Evolutionary conservation across 2,888 invertebrate species (phyloP), one percentile per base, ranked within the genome.

Genomic region (Drosophila koepferae): DNA sequence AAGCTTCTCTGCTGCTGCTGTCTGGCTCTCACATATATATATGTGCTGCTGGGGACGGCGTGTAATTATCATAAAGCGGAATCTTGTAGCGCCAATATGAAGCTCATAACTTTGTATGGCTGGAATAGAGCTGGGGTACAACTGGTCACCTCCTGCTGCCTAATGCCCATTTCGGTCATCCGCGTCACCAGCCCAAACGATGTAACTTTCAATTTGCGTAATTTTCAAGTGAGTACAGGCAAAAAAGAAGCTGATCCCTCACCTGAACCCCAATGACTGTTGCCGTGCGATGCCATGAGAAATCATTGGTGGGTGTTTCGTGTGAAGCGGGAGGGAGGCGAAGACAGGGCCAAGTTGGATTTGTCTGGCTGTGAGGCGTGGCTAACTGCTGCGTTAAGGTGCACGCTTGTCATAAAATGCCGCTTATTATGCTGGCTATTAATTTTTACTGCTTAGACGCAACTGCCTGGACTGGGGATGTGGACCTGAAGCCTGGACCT

Each of bases 381-480:
- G 83, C 70, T 67, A 71, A 81, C 78, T 68, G 81, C 72, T 74
- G 81, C 78, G 82, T 80, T 81, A 75, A 89, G 85, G 85, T 89
- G 86, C 88, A 85, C 80, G 83, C 83, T 76, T 89, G 83, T 87
- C 90, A 90, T 89, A 89, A 90, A 90, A 90, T 89, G 80, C 89
- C 85, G 86, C 89, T 91, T 91, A 91, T 91, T 89, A 89, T 89
- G 91, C 86, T 89, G 79, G 75, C 90, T 89, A 89, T 89, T 89
- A 91, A 91, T 91, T 91, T 86, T 91, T 86, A 89, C 80, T 83
- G 89, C 89, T 85, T 76, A 79, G 89, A 76, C 80, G 74, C 77
- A 80, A 73, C 53, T 38, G 55, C 60, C 55, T 10, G 49, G 36
- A 53, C 62, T 28, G 34, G 28, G 41, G 38, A 38, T 28, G n/a